Conservation (phyloP, 1,140 invertebrate species). For the Magallana ariakensis region DNA sequence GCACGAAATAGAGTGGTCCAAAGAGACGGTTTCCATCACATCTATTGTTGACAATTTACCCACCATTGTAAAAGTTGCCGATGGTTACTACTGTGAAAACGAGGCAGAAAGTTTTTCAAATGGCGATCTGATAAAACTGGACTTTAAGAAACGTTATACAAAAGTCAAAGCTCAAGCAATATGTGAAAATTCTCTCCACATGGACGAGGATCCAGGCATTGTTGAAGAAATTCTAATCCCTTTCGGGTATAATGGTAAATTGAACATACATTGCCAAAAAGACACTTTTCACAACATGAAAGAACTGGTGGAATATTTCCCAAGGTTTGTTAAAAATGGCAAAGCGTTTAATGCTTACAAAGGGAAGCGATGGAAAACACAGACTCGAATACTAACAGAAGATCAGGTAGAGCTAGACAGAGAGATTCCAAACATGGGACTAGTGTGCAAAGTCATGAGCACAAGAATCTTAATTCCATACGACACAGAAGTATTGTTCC, state of each 20-base stretch:
- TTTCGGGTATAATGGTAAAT: slow-evolving; percentile 49
- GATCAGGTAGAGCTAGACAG: slow-evolving; percentile 44
- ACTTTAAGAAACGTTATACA: slow-evolving; percentile 49
- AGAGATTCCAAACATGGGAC: slow-evolving; percentile 42
- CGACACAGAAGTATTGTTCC: not conserved
- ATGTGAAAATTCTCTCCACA: not conserved
- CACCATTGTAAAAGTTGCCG: slow-evolving; percentile 44
- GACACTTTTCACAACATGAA: slow-evolving; percentile 20
- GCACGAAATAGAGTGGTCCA: slow-evolving; percentile 46
- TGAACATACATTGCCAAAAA: slow-evolving; percentile 25
- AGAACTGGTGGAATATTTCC: slow-evolving; percentile 48
- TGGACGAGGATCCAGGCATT: slow-evolving; percentile 38
- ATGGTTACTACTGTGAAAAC: slow-evolving; percentile 43
- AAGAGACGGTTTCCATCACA: slow-evolving; percentile 21
- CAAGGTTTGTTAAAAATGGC: slow-evolving; percentile 42
- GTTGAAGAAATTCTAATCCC: slow-evolving; percentile 51
- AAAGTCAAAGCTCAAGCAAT: slow-evolving; percentile 48
- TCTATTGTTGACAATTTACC: slow-evolving; percentile 41
- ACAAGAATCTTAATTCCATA: not conserved
- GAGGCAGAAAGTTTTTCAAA: slow-evolving; percentile 54
- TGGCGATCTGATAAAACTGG: slow-evolving; percentile 54
- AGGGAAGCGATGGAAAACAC: not conserved
- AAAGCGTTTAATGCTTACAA: slow-evolving; percentile 35
- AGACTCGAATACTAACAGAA: slow-evolving; percentile 16
- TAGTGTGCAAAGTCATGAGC: slow-evolving; percentile 38